Evolutionary conservation across 2,113 vertebrate species (phyloP).

Genomic region (Cryptotis parvus): DNA sequence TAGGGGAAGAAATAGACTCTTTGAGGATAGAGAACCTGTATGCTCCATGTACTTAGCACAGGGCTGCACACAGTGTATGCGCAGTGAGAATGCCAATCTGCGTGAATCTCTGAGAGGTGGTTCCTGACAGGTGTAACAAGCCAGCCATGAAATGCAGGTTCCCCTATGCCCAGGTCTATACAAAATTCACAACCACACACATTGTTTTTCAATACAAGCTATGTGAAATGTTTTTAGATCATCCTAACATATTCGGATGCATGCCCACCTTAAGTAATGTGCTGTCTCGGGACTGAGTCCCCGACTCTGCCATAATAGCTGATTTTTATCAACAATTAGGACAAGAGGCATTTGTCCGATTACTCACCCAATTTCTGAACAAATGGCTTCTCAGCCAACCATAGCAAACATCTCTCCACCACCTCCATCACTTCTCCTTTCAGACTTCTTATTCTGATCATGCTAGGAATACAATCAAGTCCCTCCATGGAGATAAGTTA

Average conservation of each 20-base stretch:
- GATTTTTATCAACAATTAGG: conserved; percentile 85
- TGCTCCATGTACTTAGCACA: background rate
- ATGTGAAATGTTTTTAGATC: conserved; percentile 77
- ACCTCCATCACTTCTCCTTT: conserved; percentile 78
- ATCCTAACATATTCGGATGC: conserved; percentile 75
- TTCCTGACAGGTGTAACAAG: conserved; percentile 28
- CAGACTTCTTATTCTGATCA: conserved; percentile 88
- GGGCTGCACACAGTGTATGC: conserved; percentile 1
- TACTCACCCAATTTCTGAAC: conserved; percentile 84
- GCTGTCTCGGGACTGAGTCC: conserved; percentile 59
- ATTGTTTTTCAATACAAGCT: conserved; percentile 69
- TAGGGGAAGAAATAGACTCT: background rate
- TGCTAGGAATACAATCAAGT: conserved; percentile 90
- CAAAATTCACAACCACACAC: conserved; percentile 66
- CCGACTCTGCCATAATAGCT: conserved; percentile 77
- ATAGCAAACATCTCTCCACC: conserved; percentile 80
- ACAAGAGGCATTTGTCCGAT: conserved; percentile 83
- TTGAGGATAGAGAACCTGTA: background rate
- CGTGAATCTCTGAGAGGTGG: background rate
- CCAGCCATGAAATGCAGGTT: conserved; percentile 26
- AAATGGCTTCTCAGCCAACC: conserved; percentile 84
- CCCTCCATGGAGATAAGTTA: conserved; percentile 88
- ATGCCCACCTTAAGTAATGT: conserved; percentile 78
- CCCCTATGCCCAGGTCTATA: background rate
- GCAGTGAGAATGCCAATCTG: background rate